Conservation (phyloP, 2,888 invertebrate genomes). For the Margaritifera margaritifera region DNA sequence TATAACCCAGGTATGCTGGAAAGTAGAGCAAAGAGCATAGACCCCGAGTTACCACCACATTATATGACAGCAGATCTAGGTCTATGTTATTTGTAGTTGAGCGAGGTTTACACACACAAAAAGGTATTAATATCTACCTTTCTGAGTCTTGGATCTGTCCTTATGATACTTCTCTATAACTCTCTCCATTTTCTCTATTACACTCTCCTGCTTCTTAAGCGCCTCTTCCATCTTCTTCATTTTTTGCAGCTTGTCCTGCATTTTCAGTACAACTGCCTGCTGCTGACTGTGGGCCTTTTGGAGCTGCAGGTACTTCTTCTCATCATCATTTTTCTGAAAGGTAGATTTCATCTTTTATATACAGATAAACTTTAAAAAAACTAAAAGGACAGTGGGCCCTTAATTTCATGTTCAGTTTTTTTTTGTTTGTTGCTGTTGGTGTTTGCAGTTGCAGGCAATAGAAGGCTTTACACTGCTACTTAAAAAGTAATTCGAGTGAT, state of each 20-base stretch:
- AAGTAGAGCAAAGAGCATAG: no score
- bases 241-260: conserved; percentile 64
- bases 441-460: no score
- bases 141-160: conserved; percentile 40
- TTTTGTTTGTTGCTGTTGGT: no score
- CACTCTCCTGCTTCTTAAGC: conserved; percentile 68
- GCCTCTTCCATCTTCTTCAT: conserved; percentile 67
- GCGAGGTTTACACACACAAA: no score
- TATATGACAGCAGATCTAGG: no score
- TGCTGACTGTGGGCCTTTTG: conserved; percentile 62
- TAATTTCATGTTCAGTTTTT: no score
- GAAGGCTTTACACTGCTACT: no score
- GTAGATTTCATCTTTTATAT: background rate
- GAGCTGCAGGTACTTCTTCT: conserved; percentile 61
- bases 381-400: no score
- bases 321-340: conserved; percentile 67
- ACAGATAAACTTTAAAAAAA: background rate
- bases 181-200: conserved; percentile 69
- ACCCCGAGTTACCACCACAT: no score
- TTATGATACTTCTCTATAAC: conserved; percentile 55
- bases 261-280: conserved; percentile 56
- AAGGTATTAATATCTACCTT: conserved; percentile 21
- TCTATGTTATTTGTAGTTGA: no score
- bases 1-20: no score
- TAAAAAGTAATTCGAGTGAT: no score